phyloP scores from a whole-genome alignment of 2,797 vertebrate genomes.

The Acomys russatus region DNA sequence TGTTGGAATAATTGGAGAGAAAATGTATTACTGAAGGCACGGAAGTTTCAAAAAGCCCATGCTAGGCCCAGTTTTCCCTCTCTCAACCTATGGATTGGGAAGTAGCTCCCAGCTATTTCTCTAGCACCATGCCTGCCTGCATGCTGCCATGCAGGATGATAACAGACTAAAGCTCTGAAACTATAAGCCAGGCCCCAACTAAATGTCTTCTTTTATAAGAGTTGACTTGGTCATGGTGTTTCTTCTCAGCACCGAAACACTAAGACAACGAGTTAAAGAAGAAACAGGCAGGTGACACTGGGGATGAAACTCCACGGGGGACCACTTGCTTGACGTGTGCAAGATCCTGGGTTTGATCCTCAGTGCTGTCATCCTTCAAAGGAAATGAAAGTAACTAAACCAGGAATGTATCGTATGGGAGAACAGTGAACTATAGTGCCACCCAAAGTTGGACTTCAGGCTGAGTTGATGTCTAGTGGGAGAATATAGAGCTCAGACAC shows the following conservation, averaged over 20 bases:
- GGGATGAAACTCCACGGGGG: neutral
- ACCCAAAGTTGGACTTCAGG: neutral
- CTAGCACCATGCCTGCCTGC: neutral
- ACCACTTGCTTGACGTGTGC: neutral
- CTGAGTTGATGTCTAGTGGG: neutral
- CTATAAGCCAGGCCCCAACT: neutral
- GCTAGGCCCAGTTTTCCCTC: neutral
- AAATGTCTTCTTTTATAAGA: neutral
- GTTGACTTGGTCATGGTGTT: neutral
- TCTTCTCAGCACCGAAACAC: neutral
- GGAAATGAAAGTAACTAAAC: slow-evolving; percentile 12
- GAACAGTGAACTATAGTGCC: neutral
- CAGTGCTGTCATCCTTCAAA: neutral
- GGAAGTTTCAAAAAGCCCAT: neutral
- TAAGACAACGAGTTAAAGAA: neutral
- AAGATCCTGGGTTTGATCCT: neutral
- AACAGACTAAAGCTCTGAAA: neutral
- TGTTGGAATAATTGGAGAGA: neutral
- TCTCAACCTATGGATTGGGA: neutral
- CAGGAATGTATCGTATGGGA: neutral
- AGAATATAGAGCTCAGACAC: neutral
- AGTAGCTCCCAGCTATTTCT: neutral
- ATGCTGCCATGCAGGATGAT: neutral
- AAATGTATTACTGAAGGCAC: neutral
- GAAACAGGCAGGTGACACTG: neutral